Base-by-base conservation (phyloP, 2,113 vertebrate genomes). In the Pipra filicauda region DNA sequence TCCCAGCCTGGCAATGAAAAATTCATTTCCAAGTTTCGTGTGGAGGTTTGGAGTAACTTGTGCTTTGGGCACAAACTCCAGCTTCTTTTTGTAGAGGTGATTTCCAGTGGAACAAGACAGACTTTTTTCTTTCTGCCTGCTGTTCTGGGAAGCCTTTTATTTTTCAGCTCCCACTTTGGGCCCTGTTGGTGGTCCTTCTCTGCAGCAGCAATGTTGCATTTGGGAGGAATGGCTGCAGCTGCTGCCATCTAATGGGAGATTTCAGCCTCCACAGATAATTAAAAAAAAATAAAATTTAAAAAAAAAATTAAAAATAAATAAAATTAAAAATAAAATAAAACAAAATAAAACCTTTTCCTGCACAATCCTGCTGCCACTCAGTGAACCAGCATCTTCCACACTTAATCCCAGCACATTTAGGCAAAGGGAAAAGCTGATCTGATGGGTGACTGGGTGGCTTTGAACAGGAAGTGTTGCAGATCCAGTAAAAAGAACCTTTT, bases 221-320 rank as follows among this genome's bases (percentile, higher is more conserved):
- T n/a, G 4, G 39, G 35, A 71, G 62, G 87, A 93, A 57, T 35
- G 33, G 83, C 83, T 94, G 96, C 82, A 77, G 91, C 95, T 97
- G 96, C 97, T 97, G 95, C 97, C 97, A 95, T 72, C 97, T 96
- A 96, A 96, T 21, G 97, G 97, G 84, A 91, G 61, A 76, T 67
- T 23, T 43, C 24, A 87, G 84, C 61, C 71, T 80, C 4, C 30
- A 28, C 23, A 15, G 27, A 20, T 14, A 30, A 59, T 26, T 8
- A 22, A 35, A 59, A 59, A 59, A 57, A 37, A 15, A 37, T 26
- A 61, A 37, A 57, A 51, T 15, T 37, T 11, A 39, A 39, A 11
- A 39, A 39, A 39, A 39, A 39, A 11, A 8, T 46, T 9, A 37
- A 26, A 35, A 59, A 59, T 24, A 26, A n/a, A 39, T 35, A 57